Evolutionary conservation across 2,113 vertebrate genomes (phyloP).

Genomic region (Oryzias melastigma): DNA sequence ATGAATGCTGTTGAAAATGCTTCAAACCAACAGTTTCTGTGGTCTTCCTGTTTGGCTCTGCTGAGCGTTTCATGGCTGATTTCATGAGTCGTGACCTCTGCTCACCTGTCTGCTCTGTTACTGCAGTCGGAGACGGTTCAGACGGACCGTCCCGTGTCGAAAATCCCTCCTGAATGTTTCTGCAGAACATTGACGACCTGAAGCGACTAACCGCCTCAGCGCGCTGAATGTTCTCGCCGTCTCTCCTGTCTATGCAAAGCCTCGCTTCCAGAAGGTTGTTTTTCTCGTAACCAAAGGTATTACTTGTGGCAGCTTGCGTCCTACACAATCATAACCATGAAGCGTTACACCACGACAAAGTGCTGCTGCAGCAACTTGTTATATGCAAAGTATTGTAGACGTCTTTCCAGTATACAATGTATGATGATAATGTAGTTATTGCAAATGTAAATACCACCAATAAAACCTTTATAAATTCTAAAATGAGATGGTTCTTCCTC

Average conservation of each 20-base stretch:
- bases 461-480: constrained; percentile 58
- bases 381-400: constrained; percentile 72
- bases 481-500: accelerated
- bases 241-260: constrained; percentile 62
- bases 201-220: not conserved
- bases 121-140: too few relatives aligned
- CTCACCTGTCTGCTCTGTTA: not conserved
- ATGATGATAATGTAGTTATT: constrained; percentile 65
- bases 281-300: constrained; percentile 70
- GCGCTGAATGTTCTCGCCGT: constrained; percentile 2
- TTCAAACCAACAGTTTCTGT: too few relatives aligned
- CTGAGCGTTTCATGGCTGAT: too few relatives aligned
- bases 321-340: constrained; percentile 69
- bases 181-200: too few relatives aligned
- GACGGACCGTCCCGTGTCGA: too few relatives aligned
- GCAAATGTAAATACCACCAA: constrained; percentile 73
- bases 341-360: constrained; percentile 30
- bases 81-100: too few relatives aligned
- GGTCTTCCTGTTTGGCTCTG: too few relatives aligned
- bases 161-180: too few relatives aligned
- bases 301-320: constrained; percentile 71
- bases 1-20: too few relatives aligned
- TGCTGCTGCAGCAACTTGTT: constrained; percentile 59
- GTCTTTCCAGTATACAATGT: constrained; percentile 56
- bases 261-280: constrained; percentile 45